Evolutionary conservation across 2,113 vertebrate genomes (phyloP), one percentile per base, ranked within the genome.

Genomic region (Clarias gariepinus): DNA sequence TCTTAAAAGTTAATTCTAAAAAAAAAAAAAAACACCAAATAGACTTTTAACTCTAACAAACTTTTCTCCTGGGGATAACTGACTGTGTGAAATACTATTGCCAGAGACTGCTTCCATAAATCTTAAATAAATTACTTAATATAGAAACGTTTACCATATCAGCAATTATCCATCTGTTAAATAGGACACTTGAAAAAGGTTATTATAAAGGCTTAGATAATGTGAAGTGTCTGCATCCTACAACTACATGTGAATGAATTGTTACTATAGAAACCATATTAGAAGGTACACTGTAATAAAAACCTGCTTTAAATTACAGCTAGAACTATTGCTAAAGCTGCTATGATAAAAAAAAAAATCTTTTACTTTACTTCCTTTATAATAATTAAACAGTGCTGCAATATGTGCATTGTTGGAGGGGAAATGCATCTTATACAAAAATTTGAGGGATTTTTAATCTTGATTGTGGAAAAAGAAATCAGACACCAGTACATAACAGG

Each of bases 241-340:
- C 41, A 53, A n/a, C 25, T 28, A 77, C 15, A 23, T 55, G 25
- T 55, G 74, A 53, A 77, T 28, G 52, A 77, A 15, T n/a, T 78
- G 76, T 78, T 78, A 55, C 53, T 57, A 79, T 79, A 79, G 76
- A 79, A 79, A 58, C 53, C 2, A 18, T 79, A 57, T 10, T 33
- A 57, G 25, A 30, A 18, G 1, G 9, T 57, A 15, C 16, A 28
- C n/a, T 33, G 30, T 58, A 58, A 58, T 33, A 55, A 18, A 78
- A 57, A 57, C 74, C 52, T 30, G 47, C 55, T 77, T 53, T 28
- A 55, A 30, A 19, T 78, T 79, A 33, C 53, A 79, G n/a, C 15
- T 2, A 9, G 1, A 79, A 28, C 4, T 19, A 21, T 79, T 57
- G 13, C 18, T 36, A 55, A 19, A 23, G 71, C 71, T 74, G 10